Base-by-base conservation (phyloP, 2,888 invertebrate genomes). In the Baronia brevicornis region DNA sequence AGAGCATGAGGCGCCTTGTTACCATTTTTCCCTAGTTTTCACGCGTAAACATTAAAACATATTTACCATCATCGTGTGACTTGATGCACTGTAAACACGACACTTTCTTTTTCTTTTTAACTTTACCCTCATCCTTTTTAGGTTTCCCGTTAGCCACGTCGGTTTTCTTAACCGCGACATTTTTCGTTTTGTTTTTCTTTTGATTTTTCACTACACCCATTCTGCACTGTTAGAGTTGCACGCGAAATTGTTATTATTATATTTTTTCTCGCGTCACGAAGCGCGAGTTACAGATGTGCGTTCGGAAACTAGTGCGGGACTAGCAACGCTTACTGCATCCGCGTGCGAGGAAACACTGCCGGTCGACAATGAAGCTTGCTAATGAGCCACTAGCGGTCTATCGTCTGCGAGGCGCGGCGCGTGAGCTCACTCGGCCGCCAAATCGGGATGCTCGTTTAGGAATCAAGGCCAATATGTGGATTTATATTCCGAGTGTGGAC, bases 31-130 rank as follows among this genome's bases (percentile, higher is more conserved):
- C 28, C 15, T 9, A 9, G 17, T 14, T 3, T 30, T 25, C 3
- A 17, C 5, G 7, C n/a, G n/a, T n/a, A n/a, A n/a, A n/a, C n/a
- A n/a, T n/a, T n/a, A n/a, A n/a, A n/a, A n/a, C n/a, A n/a, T n/a
- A n/a, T n/a, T n/a, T 75, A 82, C 82, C 82, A 54, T 82, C 82
- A 47, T 84, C 79, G 14, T 68, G 67, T 19, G 82, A 68, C 41
- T 79, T 84, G 68, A 84, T 72, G 63, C 84, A 84, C 69, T 84
- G 84, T 69, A 84, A 79, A 66, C 84, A 84, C 61, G 84, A 84
- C 64, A 84, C 75, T 51, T 60, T 64, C 47, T 69, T 80, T 72
- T 82, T 84, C 69, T 80, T 82, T 67, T 80, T 82, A 68, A 73
- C 73, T 78, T 80, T 82, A 48, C 57, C 70, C 38, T 66, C 63